Evolutionary conservation across 2,797 vertebrate species (phyloP), one percentile per base, ranked within the genome.

Genomic region (Lerista edwardsae): DNA sequence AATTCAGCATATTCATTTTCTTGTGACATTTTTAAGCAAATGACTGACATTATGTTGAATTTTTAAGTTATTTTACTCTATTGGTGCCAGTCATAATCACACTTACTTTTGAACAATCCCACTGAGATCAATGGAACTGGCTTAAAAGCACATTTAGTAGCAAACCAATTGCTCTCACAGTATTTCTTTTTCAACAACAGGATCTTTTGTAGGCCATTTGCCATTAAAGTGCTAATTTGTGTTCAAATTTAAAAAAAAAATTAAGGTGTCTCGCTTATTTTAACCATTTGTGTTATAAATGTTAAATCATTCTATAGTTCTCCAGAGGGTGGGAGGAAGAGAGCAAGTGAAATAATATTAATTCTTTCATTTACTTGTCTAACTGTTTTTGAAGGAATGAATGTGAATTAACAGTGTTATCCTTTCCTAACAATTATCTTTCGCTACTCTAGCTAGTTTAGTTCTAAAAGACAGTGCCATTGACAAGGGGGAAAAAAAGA

Each of bases 391-490:
- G 95, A 94, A 95, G 94, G 94, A 95, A 89, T 95, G 94, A 95
- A 96, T 95, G 95, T 95, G 96, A 95, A 96, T 96, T 96, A 97
- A 96, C 96, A 94, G 93, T 96, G 96, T 96, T 96, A 96, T 95
- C 96, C 96, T 95, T 96, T 93, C 94, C 95, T 95, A 94, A 96
- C 96, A 97, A 96, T 96, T 96, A 96, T 96, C 95, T 96, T 97
- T 96, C 90, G 96, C 94, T 96, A 96, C 96, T 96, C 96, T 96
- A 96, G 96, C 96, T 94, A 96, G 96, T 96, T 96, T 96, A 95
- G 95, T 95, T 95, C 95, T 96, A 95, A 96, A 95, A 96, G 96
- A 96, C 93, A 96, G 94, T 92, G 84, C 95, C 95, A 96, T 96
- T 96, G 96, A 97, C 96, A 97, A 96, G 94, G 95, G 88, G 87